phyloP scores from a whole-genome alignment of 2,113 vertebrate genomes.

The Miniopterus natalensis region DNA sequence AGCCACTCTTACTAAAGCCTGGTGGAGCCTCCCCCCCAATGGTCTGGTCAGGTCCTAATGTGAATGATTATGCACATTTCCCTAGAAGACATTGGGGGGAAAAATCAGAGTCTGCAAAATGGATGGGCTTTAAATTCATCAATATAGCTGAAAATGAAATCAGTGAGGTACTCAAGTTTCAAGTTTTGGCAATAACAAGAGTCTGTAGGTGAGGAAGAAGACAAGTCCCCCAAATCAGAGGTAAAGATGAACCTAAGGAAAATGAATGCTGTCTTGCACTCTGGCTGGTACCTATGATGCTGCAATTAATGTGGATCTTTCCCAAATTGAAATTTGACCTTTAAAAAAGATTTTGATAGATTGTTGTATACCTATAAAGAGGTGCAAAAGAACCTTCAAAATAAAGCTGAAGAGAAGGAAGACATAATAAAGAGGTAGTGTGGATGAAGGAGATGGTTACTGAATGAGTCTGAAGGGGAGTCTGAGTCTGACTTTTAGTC shows the following conservation, averaged over 20 bases:
- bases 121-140: slow-evolving; percentile 36
- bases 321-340: not conserved
- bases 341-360: slow-evolving; percentile 25
- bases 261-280: not conserved
- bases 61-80: slow-evolving; percentile 3
- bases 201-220: not conserved
- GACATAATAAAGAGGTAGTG: not conserved
- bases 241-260: slow-evolving; percentile 50
- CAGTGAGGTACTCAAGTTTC: slow-evolving; percentile 34
- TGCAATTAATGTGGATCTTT: not conserved
- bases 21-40: not conserved
- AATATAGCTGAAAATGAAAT: slow-evolving; percentile 2
- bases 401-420: slow-evolving; percentile 2
- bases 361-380: not conserved
- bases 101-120: not conserved
- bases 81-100: not conserved
- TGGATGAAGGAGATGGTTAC: not conserved
- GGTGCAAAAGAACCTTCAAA: not conserved
- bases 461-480: not conserved
- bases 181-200: not conserved
- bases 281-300: not conserved
- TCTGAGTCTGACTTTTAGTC: not conserved
- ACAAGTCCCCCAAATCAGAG: not conserved
- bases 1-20: slow-evolving; percentile 34
- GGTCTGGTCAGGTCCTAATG: not conserved